phyloP scores from a whole-genome alignment of 2,888 invertebrate species.

The Chrysolina haemoptera region DNA sequence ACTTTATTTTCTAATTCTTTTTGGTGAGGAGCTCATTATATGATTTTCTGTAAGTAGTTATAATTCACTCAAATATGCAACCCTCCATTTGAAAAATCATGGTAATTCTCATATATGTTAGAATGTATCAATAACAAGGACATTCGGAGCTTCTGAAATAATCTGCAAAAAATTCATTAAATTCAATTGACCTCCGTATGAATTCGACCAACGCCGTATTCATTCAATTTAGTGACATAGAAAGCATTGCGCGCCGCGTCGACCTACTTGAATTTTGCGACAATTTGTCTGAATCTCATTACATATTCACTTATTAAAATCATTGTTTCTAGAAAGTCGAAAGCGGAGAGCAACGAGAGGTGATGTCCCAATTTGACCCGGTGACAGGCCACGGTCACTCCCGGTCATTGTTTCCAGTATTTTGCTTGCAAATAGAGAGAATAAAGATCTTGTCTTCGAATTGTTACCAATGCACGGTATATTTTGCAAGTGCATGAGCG shows the following conservation, averaged over 20 bases:
- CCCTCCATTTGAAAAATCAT: too few relatives aligned
- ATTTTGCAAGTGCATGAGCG: slow-evolving; percentile 42
- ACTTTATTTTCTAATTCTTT: too few relatives aligned
- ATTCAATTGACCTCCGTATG: background rate
- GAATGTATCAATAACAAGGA: too few relatives aligned
- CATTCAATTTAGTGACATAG: slow-evolving; percentile 26
- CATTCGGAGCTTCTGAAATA: background rate
- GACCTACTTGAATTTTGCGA: slow-evolving; percentile 54
- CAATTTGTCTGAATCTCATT: slow-evolving; percentile 52
- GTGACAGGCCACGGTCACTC: slow-evolving; percentile 59
- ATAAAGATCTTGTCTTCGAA: slow-evolving; percentile 50
- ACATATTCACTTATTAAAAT: slow-evolving; percentile 54
- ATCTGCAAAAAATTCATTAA: background rate
- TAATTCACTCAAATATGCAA: too few relatives aligned
- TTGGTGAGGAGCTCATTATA: too few relatives aligned
- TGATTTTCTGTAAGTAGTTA: too few relatives aligned
- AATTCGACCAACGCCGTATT: slow-evolving; percentile 34
- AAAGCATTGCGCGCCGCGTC: slow-evolving; percentile 5
- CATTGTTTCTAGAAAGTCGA: slow-evolving; percentile 61
- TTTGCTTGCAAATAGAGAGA: slow-evolving; percentile 51
- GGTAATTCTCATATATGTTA: too few relatives aligned
- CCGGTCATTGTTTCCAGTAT: slow-evolving; percentile 60
- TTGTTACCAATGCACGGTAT: slow-evolving; percentile 43
- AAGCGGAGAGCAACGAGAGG: slow-evolving; percentile 39
- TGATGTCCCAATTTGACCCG: slow-evolving; percentile 59